Conservation (phyloP, 2,797 vertebrate genomes). For the Malurus leucopterus region DNA sequence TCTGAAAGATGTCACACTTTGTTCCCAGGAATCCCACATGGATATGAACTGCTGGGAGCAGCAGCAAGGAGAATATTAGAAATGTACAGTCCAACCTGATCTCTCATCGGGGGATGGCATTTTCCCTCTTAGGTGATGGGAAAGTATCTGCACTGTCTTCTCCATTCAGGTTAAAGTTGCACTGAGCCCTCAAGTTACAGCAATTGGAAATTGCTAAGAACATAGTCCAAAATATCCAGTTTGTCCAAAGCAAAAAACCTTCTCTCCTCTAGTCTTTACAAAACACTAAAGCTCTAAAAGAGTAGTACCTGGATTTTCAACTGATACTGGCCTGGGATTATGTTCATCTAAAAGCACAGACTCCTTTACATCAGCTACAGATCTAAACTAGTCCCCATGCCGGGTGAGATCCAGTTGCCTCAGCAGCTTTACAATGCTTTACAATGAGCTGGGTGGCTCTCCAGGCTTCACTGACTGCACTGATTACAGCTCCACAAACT, state of each 20-base stretch:
- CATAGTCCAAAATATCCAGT: background rate
- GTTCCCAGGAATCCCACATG: background rate
- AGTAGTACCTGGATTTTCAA: background rate
- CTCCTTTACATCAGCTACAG: background rate
- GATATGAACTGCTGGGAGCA: background rate
- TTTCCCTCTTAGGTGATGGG: background rate
- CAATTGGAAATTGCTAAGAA: background rate
- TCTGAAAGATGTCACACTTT: background rate
- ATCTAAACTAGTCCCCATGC: accelerated
- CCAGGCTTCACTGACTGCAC: background rate
- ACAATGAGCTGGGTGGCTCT: background rate
- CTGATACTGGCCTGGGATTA: background rate
- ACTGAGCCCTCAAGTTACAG: background rate
- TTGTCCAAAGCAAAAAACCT: background rate
- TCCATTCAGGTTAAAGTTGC: background rate
- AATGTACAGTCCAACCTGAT: background rate
- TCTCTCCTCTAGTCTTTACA: background rate
- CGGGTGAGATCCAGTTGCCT: background rate
- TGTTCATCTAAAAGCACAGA: background rate
- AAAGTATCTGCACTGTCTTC: background rate
- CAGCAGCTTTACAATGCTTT: background rate
- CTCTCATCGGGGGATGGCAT: background rate
- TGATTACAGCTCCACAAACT: background rate
- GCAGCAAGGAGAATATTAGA: background rate
- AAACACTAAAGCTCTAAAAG: background rate